Evolutionary conservation across 2,113 vertebrate genomes (phyloP), one percentile per base, ranked within the genome.

Genomic region (Gopherus evgoodei): DNA sequence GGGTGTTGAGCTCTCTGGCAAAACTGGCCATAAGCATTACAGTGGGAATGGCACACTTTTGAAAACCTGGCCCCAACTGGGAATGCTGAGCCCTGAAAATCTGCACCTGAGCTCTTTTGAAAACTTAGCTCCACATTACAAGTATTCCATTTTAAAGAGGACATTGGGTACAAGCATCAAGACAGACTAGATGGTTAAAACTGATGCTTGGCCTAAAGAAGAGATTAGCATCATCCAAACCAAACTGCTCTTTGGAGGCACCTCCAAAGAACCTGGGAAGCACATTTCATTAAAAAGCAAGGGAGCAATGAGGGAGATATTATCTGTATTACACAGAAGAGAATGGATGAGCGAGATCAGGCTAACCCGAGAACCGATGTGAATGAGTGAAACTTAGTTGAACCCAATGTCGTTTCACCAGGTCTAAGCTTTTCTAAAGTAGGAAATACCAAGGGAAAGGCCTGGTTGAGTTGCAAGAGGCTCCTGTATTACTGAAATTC

Each of bases 111-210:
- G 22, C 82, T 59, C 50, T 54, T 56, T 56, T 25, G 29, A 69
- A 69, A 1, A 13, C 27, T 17, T 81, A 78, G 47, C 19, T 24
- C 53, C 65, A 50, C 0, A 0, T 0, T 1, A 25, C 24, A 8
- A 31, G 4, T 5, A 0, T 0, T 79, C 42, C 3, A 1, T 29
- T 42, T 52, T 1, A 78, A 24, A 49, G 57, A 0, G 0, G 72
- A 56, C 87, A 59, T n/a, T 21, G 52, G 52, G 17, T 53, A 53
- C 52, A 53, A 53, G 17, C 52, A 78, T 19, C 21, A 10, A 52
- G 86, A 11, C 81, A 75, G 25, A 81, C 59, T 88, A 93, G 42
- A 75, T 35, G 22, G 76, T 90, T 89, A 81, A 90, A 81, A 27
- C 0, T 0, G 53, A 79, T 42, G 59, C 83, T 59, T 69, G 31